A percentile compares a stretch with the other conserved stretches of the same genome.
Evolutionary conservation across 2,888 invertebrate genomes (phyloP).

Genomic region (Andrena praecox): DNA sequence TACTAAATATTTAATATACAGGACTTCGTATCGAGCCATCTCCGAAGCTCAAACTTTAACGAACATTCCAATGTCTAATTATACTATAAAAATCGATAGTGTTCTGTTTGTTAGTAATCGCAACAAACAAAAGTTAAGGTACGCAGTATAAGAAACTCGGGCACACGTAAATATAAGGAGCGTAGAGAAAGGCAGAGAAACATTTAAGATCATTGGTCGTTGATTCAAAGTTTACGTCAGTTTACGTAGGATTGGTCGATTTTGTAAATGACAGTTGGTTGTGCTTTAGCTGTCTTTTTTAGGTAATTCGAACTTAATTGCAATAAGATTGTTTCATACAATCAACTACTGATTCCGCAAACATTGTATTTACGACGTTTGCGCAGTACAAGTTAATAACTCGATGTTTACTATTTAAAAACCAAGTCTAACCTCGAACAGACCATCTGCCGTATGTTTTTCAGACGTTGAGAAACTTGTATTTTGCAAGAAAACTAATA

Average conservation of each 20-base stretch:
- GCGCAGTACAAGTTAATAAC: not conserved
- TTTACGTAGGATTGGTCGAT: conserved; percentile 42
- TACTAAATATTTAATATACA: not conserved
- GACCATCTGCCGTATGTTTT: conserved; percentile 7
- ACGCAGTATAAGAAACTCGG: not conserved
- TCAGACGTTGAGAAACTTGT: conserved; percentile 3
- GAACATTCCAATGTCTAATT: not conserved
- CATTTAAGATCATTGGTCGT: conserved; percentile 44
- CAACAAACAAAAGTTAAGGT: not conserved
- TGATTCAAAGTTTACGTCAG: not conserved
- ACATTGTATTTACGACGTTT: not conserved
- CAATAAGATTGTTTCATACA: conserved; percentile 18
- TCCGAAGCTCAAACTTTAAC: not conserved
- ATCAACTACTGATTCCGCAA: conserved; percentile 11
- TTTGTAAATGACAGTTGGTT: conserved; percentile 44
- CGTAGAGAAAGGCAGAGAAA: not conserved
- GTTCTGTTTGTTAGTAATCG: not conserved
- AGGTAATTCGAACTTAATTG: conserved; percentile 4
- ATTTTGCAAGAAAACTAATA: conserved; percentile 1
- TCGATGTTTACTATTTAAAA: not conserved
- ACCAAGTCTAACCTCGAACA: conserved; percentile 21
- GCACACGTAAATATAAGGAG: not conserved
- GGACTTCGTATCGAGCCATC: not conserved
- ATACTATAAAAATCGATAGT: not conserved
- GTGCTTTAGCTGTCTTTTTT: conserved; percentile 26